phyloP scores from a whole-genome alignment of 2,888 invertebrate genomes.

The Alsophila aescularia region DNA sequence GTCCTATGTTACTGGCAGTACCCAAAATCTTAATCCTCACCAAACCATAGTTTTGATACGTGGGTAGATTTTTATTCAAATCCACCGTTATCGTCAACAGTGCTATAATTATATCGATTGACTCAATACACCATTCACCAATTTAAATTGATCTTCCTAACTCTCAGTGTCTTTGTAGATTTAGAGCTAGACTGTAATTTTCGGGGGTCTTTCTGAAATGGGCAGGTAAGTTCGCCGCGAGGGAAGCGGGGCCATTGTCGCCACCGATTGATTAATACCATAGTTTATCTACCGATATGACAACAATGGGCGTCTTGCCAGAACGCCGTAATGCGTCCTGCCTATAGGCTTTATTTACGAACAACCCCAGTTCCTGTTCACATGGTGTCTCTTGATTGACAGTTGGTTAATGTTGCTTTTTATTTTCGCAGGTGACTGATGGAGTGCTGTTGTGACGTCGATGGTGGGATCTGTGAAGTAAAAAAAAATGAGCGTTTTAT shows the following conservation, averaged over 20 bases:
- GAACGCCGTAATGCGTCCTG: conserved; percentile 67
- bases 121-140: conserved; percentile 4
- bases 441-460: conserved; percentile 37
- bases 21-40: background rate
- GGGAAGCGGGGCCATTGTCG: conserved; percentile 77
- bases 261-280: conserved; percentile 76
- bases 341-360: conserved; percentile 73
- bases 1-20: background rate
- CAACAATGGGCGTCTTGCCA: conserved; percentile 72
- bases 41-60: conserved; percentile 1
- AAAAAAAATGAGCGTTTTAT: conserved; percentile 2
- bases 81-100: conserved; percentile 30
- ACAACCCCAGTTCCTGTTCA: conserved; percentile 56
- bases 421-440: conserved; percentile 47
- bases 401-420: conserved; percentile 37
- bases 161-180: background rate
- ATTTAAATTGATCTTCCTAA: conserved; percentile 2
- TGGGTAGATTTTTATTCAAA: conserved; percentile 18
- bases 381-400: conserved; percentile 61
- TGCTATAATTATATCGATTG: conserved; percentile 27
- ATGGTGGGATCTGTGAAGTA: conserved; percentile 3
- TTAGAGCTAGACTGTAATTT: conserved; percentile 3
- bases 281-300: conserved; percentile 82
- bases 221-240: conserved; percentile 58
- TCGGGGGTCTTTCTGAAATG: conserved; percentile 52